Percentiles rank a stretch among this genome's conserved stretches.
These are phyloP conservation scores for Glyphotaelius pellucidus DNA, from an alignment of 2,888 invertebrate genomes.

Conservation along the genomic window DNA sequence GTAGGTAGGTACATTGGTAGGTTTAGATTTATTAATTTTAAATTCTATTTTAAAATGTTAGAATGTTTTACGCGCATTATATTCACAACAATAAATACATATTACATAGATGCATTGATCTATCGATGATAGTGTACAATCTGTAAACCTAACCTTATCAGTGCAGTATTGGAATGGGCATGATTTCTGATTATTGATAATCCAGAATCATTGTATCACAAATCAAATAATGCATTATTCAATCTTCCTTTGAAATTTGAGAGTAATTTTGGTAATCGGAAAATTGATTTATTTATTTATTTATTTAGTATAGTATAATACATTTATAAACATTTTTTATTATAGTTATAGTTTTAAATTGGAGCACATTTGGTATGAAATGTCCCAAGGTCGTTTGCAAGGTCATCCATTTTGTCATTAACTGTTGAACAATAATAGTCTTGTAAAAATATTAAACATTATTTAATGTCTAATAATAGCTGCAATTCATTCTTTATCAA, in stretches of 20 bases:
- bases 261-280: not conserved
- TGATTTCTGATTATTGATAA: not conserved
- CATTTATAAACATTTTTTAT: too few relatives aligned
- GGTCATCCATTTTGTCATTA: not conserved
- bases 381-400: slow-evolving; percentile 26
- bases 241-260: not conserved
- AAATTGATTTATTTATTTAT: too few relatives aligned
- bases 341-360: not conserved
- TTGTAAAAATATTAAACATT: not conserved
- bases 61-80: not conserved
- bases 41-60: not conserved
- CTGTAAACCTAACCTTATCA: too few relatives aligned
- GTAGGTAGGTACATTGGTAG: too few relatives aligned
- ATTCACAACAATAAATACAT: not conserved
- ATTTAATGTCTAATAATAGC: not conserved
- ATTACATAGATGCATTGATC: not conserved
- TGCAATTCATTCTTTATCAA: not conserved
- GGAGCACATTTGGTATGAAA: not conserved
- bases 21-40: not conserved
- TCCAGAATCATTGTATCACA: not conserved
- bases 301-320: too few relatives aligned
- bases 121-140: too few relatives aligned
- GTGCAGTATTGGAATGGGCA: not conserved
- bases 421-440: not conserved
- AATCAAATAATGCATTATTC: not conserved